Percentiles rank a stretch among this genome's conserved stretches.
Evolutionary conservation across 2,888 invertebrate species (phyloP).

Genomic region (Nineta flava): DNA sequence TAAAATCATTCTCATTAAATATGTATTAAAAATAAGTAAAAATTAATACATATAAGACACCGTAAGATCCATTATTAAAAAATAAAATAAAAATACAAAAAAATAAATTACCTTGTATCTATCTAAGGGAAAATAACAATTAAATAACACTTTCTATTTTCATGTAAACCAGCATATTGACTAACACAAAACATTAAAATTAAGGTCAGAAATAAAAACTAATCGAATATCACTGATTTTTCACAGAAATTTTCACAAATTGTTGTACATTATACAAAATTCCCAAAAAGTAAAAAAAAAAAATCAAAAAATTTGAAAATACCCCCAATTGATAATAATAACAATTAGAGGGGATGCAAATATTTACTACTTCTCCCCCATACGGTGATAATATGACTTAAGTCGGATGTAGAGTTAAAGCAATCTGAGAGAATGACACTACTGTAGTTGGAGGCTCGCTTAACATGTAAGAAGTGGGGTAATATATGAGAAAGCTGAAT

Average conservation of each 20-base stretch:
- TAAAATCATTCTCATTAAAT: no score
- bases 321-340: background rate
- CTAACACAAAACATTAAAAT: background rate
- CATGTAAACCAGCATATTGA: background rate
- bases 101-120: conserved; percentile 1
- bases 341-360: conserved; percentile 2
- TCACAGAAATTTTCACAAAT: conserved; percentile 1
- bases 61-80: background rate
- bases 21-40: no score
- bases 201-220: background rate
- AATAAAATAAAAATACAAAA: background rate
- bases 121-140: background rate
- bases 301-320: conserved; percentile 1
- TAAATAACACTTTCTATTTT: background rate
- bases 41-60: background rate
- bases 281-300: background rate
- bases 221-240: background rate
- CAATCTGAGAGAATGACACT: background rate
- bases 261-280: background rate
- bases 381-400: background rate
- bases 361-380: background rate
- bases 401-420: background rate
- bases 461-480: background rate
- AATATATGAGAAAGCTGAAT: no score
- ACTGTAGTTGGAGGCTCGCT: no score